Percentiles rank a stretch among this genome's conserved stretches.
Conservation (phyloP, 2,797 vertebrate species). For the Pantherophis alleghaniensis region DNA sequence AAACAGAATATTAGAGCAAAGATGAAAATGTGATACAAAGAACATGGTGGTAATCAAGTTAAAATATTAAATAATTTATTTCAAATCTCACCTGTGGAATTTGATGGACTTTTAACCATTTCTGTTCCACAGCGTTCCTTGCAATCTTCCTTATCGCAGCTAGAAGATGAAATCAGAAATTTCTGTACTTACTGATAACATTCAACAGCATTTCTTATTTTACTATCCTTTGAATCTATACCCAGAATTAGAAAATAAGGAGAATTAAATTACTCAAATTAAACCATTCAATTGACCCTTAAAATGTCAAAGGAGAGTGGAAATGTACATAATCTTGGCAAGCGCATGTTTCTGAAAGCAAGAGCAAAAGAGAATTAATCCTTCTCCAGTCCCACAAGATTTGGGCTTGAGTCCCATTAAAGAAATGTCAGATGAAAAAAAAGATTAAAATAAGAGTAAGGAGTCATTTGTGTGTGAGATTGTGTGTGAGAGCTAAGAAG, state of each 20-base stretch:
- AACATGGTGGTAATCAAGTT: not conserved
- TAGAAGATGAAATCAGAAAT: slow-evolving; percentile 33
- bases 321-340: not conserved
- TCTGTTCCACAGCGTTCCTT: not conserved
- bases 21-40: not conserved
- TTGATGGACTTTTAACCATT: not conserved
- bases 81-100: slow-evolving; percentile 38
- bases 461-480: not conserved
- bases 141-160: slow-evolving; percentile 57
- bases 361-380: not conserved
- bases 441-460: not conserved
- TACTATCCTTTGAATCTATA: not conserved
- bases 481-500: not conserved
- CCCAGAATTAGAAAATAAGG: not conserved
- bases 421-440: not conserved
- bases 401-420: not conserved
- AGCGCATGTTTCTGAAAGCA: not conserved
- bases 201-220: not conserved
- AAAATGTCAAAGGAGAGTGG: not conserved
- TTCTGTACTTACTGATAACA: not conserved
- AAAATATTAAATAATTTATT: not conserved
- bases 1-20: slow-evolving; percentile 14
- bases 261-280: not conserved
- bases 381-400: not conserved
- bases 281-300: not conserved